phyloP scores from a whole-genome alignment of 2,888 invertebrate genomes.

The Galerucella nymphaeae region DNA sequence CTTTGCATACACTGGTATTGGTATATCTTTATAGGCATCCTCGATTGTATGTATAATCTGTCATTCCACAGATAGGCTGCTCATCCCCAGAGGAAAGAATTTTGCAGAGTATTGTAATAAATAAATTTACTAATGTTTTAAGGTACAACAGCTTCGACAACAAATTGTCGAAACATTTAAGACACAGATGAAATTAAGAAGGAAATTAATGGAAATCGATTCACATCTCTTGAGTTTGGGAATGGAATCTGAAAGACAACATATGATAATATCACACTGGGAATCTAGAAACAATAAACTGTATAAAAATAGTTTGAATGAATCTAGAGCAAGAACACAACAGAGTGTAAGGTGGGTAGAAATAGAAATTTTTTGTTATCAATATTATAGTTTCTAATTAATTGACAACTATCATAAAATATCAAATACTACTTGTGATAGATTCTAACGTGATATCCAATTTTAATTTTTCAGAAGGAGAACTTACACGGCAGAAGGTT shows the following conservation, averaged over 20 bases:
- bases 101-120: neutral
- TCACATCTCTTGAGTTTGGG: conserved; percentile 88
- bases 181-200: conserved; percentile 90
- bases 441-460: neutral
- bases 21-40: no score
- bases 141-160: conserved; percentile 77
- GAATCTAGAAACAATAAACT: conserved; percentile 84
- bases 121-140: neutral
- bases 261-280: conserved; percentile 90
- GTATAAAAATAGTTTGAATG: conserved; percentile 71
- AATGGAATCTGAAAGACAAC: conserved; percentile 89
- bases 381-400: no score
- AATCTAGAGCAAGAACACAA: conserved; percentile 71
- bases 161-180: conserved; percentile 90
- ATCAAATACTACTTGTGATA: neutral
- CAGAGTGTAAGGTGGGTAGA: conserved; percentile 69
- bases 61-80: no score
- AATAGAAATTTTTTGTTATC: no score
- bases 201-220: conserved; percentile 90
- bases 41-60: no score
- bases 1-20: no score
- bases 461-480: conserved; percentile 47
- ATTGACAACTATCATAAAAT: no score
- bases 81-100: neutral
- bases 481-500: conserved; percentile 57